Evolutionary conservation across 2,113 vertebrate genomes (phyloP).

Genomic region (Paramormyrops kingsleyae): DNA sequence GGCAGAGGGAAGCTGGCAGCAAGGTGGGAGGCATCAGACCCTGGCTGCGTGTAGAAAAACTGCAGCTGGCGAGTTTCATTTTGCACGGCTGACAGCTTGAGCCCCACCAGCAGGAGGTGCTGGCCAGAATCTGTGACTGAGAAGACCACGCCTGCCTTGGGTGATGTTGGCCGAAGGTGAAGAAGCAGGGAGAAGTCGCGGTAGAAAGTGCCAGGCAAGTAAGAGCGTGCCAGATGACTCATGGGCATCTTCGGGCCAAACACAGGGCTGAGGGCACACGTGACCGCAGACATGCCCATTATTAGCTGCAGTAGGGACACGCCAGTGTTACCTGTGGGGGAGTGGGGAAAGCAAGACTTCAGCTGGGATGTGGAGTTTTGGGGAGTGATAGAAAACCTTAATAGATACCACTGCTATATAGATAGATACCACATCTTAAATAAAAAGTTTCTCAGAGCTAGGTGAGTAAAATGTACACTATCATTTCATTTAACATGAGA

Average conservation of each 20-base stretch:
- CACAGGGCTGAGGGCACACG: conserved; percentile 52
- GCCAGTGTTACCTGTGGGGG: conserved; percentile 59
- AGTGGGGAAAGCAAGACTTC: conserved; percentile 26
- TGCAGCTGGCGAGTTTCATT: conserved; percentile 62
- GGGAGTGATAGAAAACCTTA: background rate
- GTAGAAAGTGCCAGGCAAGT: conserved; percentile 77
- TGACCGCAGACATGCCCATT: conserved; percentile 68
- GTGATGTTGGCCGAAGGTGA: conserved; percentile 66
- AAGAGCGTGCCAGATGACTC: conserved; percentile 72
- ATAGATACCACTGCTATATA: background rate
- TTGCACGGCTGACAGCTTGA: conserved; percentile 69
- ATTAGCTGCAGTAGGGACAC: conserved; percentile 81
- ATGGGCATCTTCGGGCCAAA: conserved; percentile 66
- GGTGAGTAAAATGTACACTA: background rate
- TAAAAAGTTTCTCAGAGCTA: background rate
- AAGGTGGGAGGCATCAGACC: conserved; percentile 48
- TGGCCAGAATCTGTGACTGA: conserved; percentile 74
- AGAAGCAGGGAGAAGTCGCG: conserved; percentile 80
- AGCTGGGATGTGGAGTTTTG: background rate
- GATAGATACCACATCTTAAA: background rate
- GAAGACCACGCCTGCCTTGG: conserved; percentile 69
- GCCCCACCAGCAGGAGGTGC: conserved; percentile 69
- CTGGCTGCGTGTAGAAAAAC: conserved; percentile 80
- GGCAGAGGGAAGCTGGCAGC: conserved; percentile 74
- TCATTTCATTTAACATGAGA: background rate